These are phyloP conservation scores for Leiothrix lutea DNA, from an alignment of 2,113 vertebrate species.

Conservation along the genomic window DNA sequence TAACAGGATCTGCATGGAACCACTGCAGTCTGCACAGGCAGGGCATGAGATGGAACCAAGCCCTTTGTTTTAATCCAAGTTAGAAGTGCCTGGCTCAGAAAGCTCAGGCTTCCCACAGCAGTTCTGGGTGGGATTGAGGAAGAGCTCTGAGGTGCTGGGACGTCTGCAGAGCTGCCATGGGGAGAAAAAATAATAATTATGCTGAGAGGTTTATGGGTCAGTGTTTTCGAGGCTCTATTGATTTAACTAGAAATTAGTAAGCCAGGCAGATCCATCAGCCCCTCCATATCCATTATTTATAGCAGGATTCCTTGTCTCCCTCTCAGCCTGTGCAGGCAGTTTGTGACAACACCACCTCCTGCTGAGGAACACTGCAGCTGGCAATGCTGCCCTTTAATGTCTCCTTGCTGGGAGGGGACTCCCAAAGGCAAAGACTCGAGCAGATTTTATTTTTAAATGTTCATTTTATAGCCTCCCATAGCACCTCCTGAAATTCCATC, in stretches of 20 bases:
- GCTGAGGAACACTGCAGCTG: neutral
- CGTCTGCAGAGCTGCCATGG: neutral
- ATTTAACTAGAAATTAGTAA: conserved; percentile 34
- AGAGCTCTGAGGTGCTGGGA: neutral
- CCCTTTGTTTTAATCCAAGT: neutral
- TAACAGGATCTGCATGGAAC: neutral
- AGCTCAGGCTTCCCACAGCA: neutral
- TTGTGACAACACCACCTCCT: conserved; percentile 11
- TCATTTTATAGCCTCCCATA: neutral
- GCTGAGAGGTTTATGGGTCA: neutral
- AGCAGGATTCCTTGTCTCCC: neutral
- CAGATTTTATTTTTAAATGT: neutral
- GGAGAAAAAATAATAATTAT: neutral
- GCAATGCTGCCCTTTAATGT: neutral
- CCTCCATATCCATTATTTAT: conserved; percentile 12
- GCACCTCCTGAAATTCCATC: neutral
- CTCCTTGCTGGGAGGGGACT: neutral
- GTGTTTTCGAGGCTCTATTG: conserved; percentile 15
- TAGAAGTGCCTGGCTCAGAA: neutral
- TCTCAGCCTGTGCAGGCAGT: neutral
- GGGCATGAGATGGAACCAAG: neutral
- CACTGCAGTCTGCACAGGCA: neutral
- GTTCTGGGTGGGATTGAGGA: neutral
- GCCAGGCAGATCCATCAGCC: neutral
- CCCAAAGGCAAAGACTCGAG: neutral